Conservation (phyloP, 2,888 invertebrate species). For the Micropterix aruncella region DNA sequence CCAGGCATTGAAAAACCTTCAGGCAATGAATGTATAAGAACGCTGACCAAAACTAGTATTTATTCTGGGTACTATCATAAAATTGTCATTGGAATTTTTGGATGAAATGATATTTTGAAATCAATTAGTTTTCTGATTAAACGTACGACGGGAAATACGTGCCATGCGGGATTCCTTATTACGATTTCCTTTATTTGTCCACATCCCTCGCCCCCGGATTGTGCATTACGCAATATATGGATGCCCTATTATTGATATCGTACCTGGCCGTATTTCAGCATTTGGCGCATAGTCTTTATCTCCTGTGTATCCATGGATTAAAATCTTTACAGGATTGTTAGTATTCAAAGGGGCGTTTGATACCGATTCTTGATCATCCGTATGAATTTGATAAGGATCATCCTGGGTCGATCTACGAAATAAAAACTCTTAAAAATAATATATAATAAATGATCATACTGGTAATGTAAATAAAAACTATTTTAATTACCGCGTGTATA, state of each 20-base stretch:
- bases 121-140: too few relatives aligned
- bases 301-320: conserved; percentile 52
- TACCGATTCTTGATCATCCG: conserved; percentile 22
- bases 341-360: conserved; percentile 28
- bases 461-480: conserved; percentile 7
- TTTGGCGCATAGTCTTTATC: conserved; percentile 43
- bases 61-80: too few relatives aligned
- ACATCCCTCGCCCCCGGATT: too few relatives aligned
- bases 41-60: too few relatives aligned
- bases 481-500: conserved; percentile 43
- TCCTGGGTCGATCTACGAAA: conserved; percentile 26
- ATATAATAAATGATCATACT: background rate
- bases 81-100: too few relatives aligned
- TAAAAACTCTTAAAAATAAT: background rate
- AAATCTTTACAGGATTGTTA: conserved; percentile 35
- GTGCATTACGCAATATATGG: background rate
- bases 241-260: conserved; percentile 1
- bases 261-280: conserved; percentile 43
- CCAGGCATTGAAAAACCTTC: too few relatives aligned
- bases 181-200: too few relatives aligned
- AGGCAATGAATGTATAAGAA: too few relatives aligned
- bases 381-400: conserved; percentile 29
- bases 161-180: too few relatives aligned
- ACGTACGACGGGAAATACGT: too few relatives aligned
- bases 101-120: too few relatives aligned